Evolutionary conservation across 2,113 vertebrate species (phyloP).

Genomic region (Piaya cayana): DNA sequence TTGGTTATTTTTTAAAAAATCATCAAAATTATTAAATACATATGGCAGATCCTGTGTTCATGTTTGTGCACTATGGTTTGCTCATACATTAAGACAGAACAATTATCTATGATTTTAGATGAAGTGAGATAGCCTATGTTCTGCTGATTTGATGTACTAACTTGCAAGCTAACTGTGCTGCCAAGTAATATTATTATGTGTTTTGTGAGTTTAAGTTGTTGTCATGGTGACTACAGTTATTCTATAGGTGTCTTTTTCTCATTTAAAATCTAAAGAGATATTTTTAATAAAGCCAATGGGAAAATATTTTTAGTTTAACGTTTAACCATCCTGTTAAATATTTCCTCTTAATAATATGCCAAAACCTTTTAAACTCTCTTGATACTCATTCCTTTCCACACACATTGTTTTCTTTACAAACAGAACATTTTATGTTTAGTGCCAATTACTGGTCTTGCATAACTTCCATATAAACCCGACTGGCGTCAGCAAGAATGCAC

Average conservation of each 20-base stretch:
- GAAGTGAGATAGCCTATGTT: not conserved
- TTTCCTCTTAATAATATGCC: constrained; percentile 1
- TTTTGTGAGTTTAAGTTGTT: not conserved
- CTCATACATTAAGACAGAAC: accelerated
- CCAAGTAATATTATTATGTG: not conserved
- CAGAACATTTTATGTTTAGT: constrained; percentile 25
- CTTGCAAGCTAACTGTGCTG: not conserved
- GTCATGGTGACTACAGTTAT: not conserved
- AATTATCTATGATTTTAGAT: not conserved
- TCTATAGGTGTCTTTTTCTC: constrained; percentile 35
- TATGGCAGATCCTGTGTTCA: not conserved
- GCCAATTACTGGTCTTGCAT: constrained; percentile 11
- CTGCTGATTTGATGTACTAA: not conserved
- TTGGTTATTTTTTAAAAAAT: not conserved
- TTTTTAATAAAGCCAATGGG: constrained; percentile 10
- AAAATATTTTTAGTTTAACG: constrained; percentile 11
- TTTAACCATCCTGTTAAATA: constrained; percentile 26
- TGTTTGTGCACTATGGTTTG: not conserved
- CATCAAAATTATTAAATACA: not conserved
- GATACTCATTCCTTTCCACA: constrained; percentile 31
- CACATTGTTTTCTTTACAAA: constrained; percentile 57
- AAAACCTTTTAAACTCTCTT: constrained; percentile 18
- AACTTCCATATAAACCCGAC: not conserved
- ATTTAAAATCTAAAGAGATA: constrained; percentile 14
- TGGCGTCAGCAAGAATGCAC: not conserved